phyloP scores from a whole-genome alignment of 2,797 vertebrate genomes.

The Scleropages formosus region DNA sequence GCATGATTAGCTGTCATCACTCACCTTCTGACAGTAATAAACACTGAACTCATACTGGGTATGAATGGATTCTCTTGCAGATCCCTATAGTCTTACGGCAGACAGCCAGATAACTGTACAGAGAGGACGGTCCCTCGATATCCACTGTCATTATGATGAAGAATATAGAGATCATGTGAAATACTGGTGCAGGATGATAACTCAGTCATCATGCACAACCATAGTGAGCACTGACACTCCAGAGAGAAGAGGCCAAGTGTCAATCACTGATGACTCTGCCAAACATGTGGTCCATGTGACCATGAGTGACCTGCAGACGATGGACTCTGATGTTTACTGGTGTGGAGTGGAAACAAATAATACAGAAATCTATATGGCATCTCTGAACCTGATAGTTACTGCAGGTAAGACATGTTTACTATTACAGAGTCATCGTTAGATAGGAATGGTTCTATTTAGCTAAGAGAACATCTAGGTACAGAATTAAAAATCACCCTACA shows the following conservation, averaged over 20 bases:
- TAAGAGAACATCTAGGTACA: no score
- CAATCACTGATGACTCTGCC: constrained; percentile 39
- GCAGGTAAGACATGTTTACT: no score
- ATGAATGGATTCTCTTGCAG: no score
- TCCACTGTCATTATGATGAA: constrained; percentile 35
- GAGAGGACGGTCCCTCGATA: constrained; percentile 38
- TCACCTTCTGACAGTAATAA: background rate
- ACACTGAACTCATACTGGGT: no score
- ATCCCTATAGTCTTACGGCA: background rate
- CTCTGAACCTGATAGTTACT: constrained; percentile 13
- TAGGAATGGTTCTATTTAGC: no score
- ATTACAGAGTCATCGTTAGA: no score
- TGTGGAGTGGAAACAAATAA: constrained; percentile 5
- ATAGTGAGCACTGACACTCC: constrained; percentile 28
- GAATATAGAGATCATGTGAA: constrained; percentile 36
- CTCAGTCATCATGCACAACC: constrained; percentile 31
- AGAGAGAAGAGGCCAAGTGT: constrained; percentile 23
- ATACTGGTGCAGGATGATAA: constrained; percentile 26
- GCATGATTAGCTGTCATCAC: background rate
- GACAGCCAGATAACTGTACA: constrained; percentile 31
- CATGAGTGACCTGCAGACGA: constrained; percentile 34
- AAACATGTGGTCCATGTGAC: constrained; percentile 34
- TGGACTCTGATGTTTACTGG: constrained; percentile 21
- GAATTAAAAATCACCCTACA: no score
- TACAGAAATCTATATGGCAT: background rate